Percentiles rank a stretch among this genome's conserved stretches.
These are phyloP conservation scores for Sardinella longiceps DNA, from an alignment of 2,797 vertebrate species.

Conservation along the genomic window DNA sequence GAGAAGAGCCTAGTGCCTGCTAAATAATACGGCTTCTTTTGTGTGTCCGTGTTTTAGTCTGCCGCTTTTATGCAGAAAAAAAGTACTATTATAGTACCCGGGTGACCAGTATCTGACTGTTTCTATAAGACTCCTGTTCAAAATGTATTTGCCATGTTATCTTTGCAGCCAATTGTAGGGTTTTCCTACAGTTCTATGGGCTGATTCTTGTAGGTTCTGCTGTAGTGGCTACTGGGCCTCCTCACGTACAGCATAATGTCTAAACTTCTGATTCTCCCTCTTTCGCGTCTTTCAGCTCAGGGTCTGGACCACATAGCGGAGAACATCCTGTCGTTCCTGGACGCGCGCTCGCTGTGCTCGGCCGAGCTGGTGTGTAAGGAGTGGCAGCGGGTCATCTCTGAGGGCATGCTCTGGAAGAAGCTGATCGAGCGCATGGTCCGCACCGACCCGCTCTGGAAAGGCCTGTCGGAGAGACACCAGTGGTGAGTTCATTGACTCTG, in stretches of 20 bases:
- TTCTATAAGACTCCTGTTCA: too few relatives aligned
- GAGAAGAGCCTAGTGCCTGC: not conserved
- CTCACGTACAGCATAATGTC: too few relatives aligned
- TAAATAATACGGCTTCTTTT: too few relatives aligned
- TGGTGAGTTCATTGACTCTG: conserved; percentile 77
- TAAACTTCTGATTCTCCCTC: not conserved
- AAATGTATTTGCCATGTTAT: too few relatives aligned
- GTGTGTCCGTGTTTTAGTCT: too few relatives aligned
- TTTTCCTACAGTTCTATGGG: too few relatives aligned
- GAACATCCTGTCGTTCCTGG: conserved; percentile 97
- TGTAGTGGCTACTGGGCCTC: not conserved
- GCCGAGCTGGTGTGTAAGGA: conserved; percentile 98
- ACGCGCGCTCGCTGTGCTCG: conserved; percentile 93
- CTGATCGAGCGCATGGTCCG: conserved; percentile 98
- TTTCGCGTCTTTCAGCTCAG: conserved; percentile 82
- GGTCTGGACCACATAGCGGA: conserved; percentile 99
- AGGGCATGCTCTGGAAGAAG: conserved; percentile 99
- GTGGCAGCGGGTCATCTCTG: conserved; percentile 97
- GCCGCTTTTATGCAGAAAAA: too few relatives aligned
- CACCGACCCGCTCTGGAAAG: conserved; percentile 97
- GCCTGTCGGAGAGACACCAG: conserved; percentile 94
- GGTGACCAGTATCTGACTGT: too few relatives aligned
- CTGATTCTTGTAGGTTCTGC: too few relatives aligned
- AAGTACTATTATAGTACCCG: too few relatives aligned
- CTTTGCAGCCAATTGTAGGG: too few relatives aligned